These are phyloP conservation scores for Blomia tropicalis DNA, from an alignment of 2,888 invertebrate genomes.

Conservation along the genomic window DNA sequence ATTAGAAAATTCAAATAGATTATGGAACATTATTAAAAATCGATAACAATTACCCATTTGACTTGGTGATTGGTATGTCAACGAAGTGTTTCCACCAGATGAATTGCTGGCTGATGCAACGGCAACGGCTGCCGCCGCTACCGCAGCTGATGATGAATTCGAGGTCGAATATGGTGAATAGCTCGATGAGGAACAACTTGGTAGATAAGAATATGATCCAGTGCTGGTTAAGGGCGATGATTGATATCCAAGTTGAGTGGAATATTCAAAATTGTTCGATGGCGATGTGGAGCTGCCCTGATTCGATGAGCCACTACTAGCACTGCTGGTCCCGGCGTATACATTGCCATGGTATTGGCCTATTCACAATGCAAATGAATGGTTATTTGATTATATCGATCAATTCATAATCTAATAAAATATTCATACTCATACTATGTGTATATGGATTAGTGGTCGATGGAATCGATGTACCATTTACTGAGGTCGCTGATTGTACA, in stretches of 20 bases:
- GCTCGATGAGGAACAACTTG: background rate
- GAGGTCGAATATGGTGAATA: background rate
- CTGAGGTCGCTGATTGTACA: conserved; percentile 3
- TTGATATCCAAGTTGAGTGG: background rate
- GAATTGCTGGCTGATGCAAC: background rate
- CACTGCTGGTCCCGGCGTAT: background rate
- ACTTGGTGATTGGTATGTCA: background rate
- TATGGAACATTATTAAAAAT: background rate
- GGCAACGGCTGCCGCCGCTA: background rate
- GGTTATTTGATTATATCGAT: background rate
- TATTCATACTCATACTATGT: conserved; percentile 4
- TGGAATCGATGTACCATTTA: too few species aligned
- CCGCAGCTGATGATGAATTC: background rate
- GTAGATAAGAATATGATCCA: background rate
- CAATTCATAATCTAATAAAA: too few species aligned
- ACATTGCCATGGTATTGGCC: background rate
- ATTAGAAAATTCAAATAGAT: background rate
- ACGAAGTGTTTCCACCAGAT: too few species aligned
- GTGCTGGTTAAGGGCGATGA: background rate
- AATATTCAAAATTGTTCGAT: conserved; percentile 5
- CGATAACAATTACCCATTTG: background rate
- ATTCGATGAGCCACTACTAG: background rate
- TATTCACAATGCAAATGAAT: too few species aligned
- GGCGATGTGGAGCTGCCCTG: background rate
- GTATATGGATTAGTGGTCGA: conserved; percentile 3